These are phyloP conservation scores for Pyralis farinalis DNA, from an alignment of 2,888 invertebrate species.

Conservation along the genomic window DNA sequence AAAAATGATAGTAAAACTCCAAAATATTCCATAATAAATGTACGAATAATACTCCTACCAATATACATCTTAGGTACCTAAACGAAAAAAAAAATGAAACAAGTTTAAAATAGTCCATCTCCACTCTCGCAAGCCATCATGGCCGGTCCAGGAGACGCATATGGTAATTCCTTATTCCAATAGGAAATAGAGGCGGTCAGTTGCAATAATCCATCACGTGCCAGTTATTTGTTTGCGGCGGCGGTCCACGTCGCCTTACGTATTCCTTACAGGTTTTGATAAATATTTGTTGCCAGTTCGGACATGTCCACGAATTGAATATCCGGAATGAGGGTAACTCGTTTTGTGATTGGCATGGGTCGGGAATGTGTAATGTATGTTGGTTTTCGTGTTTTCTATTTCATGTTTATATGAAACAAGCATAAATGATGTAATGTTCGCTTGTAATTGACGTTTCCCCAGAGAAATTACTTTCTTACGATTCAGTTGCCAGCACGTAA, in stretches of 20 bases:
- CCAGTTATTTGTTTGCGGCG: constrained; percentile 60
- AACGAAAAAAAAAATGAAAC: no score
- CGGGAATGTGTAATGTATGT: constrained; percentile 31
- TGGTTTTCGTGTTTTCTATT: constrained; percentile 11
- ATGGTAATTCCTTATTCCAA: constrained; percentile 81
- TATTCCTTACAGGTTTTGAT: constrained; percentile 80
- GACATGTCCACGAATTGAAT: constrained; percentile 77
- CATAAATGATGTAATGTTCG: no score
- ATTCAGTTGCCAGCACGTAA: no score
- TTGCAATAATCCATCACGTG: constrained; percentile 78
- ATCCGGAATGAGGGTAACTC: constrained; percentile 58
- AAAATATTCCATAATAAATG: no score
- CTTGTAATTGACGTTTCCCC: no score
- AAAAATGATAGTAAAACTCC: no score
- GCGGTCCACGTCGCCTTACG: constrained; percentile 75
- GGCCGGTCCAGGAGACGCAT: constrained; percentile 65
- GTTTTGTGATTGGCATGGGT: constrained; percentile 64
- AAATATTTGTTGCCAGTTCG: constrained; percentile 77
- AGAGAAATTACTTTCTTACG: no score
- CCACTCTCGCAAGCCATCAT: constrained; percentile 33
- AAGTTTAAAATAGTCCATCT: constrained; percentile 21
- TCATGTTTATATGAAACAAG: constrained; percentile 9
- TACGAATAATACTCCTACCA: no score
- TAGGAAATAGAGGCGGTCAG: constrained; percentile 80
- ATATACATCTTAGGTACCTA: no score